Evolutionary conservation across 1,140 invertebrate species (phyloP), one percentile per base, ranked within the genome.

Genomic region (Gonatopus flavifemur): DNA sequence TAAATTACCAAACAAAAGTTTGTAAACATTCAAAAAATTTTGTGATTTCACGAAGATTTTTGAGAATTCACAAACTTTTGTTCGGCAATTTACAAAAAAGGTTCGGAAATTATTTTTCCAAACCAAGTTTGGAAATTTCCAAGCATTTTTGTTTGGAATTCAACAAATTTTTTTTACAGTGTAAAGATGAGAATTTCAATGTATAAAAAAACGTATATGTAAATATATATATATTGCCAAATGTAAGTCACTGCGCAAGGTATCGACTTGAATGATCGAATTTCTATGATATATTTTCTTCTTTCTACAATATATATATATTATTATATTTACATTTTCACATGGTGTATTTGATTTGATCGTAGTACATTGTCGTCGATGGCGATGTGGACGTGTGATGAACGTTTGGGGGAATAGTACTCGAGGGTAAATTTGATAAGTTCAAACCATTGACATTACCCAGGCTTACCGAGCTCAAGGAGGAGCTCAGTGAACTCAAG

Each of bases 271-370:
- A 7, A 8, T 39, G 19, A 6, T 24, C 37, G 12, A n/a, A 24
- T 10, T n/a, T 3, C 7, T 13, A 12, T 2, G 3, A 22, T 12
- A n/a, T 15, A 15, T 21, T 8, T 18, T 13, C 2, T 44, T 18
- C 5, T 10, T 18, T 8, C 16, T 18, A 43, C 18, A 15, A 16
- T 24, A 19, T 12, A 19, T 13, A 37, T 20, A 25, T 56, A 15
- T 40, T n/a, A n/a, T 33, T 31, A n/a, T 24, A n/a, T 20, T 18
- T 12, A 15, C n/a, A 20, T 21, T n/a, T 54, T 72, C 61, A 77
- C 59, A 76, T 72, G 22, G 47, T 49, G 53, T 76, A 76, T 39
- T 77, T 77, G 42, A 76, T 64, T 52, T 67, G 73, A 49, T 77
- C 75, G 56, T 75, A 76, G 28, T 75, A 77, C 59, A 74, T 66